A percentile compares a stretch with the other conserved stretches of the same genome.
Conservation (phyloP, 2,797 vertebrate species). For the Epinephelus malabaricus region DNA sequence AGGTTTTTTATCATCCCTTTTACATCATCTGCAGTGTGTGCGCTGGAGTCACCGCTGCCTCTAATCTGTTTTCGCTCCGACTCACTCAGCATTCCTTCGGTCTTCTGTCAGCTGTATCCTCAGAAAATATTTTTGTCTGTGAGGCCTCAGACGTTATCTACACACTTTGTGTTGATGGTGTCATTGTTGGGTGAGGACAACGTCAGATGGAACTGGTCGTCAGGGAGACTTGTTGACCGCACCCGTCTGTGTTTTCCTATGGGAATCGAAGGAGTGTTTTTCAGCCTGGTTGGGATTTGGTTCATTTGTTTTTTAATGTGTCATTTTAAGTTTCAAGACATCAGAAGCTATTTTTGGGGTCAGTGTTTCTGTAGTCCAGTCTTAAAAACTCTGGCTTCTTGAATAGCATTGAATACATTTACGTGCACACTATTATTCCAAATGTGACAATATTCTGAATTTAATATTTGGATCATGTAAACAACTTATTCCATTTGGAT, state of each 20-base stretch:
- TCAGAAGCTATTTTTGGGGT: background rate
- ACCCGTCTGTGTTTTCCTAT: background rate
- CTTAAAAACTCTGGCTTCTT: background rate
- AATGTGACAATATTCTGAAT: no score
- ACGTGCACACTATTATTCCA: no score
- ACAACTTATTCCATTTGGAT: no score
- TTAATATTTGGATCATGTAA: no score
- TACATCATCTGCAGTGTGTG: background rate
- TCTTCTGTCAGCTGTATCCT: background rate
- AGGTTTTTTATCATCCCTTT: background rate
- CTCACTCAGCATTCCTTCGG: background rate
- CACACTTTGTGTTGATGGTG: background rate
- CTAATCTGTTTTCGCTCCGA: slow-evolving; percentile 6
- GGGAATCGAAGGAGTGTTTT: background rate
- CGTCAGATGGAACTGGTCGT: background rate
- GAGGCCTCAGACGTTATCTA: background rate
- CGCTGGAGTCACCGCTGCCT: background rate
- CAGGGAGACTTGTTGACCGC: background rate
- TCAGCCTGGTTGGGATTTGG: background rate
- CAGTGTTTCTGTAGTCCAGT: background rate
- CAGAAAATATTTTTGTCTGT: background rate
- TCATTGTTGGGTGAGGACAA: background rate
- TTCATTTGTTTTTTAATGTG: no score
- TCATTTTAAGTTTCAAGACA: background rate
- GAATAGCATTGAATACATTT: background rate